A percentile compares a stretch with the other conserved stretches of the same genome.
Evolutionary conservation across 2,888 invertebrate genomes (phyloP).

Genomic region (Andrena camellia): DNA sequence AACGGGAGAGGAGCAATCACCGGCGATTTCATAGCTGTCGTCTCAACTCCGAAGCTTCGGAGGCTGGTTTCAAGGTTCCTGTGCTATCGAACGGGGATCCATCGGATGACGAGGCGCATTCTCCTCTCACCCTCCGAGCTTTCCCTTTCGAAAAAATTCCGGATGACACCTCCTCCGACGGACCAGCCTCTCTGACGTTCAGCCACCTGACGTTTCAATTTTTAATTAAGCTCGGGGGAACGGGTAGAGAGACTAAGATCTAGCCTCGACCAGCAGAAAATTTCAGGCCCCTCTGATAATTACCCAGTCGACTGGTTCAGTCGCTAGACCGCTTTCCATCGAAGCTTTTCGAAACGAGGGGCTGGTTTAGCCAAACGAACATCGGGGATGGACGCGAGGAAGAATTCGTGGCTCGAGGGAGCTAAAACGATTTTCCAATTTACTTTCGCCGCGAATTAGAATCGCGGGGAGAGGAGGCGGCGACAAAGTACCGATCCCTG

Average conservation of each 20-base stretch:
- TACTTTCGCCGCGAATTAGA: conserved; percentile 41
- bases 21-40: conserved; percentile 83
- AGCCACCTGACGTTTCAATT: conserved; percentile 74
- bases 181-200: conserved; percentile 29
- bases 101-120: conserved; percentile 81
- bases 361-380: too few relatives aligned
- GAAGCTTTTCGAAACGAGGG: too few relatives aligned
- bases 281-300: too few relatives aligned
- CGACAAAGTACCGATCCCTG: too few relatives aligned
- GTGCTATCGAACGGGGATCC: conserved; percentile 70
- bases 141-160: conserved; percentile 79
- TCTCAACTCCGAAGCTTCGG: conserved; percentile 71
- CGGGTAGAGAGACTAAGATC: background rate
- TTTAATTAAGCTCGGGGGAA: conserved; percentile 56
- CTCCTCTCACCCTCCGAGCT: conserved; percentile 72
- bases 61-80: conserved; percentile 79
- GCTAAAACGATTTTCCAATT: conserved; percentile 27
- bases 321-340: too few relatives aligned
- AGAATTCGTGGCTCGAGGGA: background rate
- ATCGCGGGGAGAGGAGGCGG: background rate
- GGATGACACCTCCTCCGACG: conserved; percentile 72
- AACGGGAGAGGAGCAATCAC: conserved; percentile 79
- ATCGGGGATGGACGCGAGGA: too few relatives aligned
- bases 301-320: too few relatives aligned
- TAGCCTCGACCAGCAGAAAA: too few relatives aligned